Percentiles rank a stretch among this genome's conserved stretches.
phyloP scores from a whole-genome alignment of 2,113 vertebrate species.

The Apeltes quadracus region DNA sequence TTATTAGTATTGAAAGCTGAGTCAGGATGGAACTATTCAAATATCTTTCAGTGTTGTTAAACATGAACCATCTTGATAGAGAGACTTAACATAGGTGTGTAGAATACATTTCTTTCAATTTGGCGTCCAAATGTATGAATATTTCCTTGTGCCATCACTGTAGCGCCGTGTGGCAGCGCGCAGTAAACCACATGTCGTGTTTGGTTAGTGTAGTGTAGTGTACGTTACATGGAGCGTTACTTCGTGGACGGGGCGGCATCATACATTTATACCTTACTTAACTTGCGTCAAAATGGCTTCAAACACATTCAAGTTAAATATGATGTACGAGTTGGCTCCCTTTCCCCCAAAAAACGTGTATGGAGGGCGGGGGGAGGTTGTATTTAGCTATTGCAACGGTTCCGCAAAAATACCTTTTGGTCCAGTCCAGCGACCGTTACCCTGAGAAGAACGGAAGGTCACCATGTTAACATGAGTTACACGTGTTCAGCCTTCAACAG shows the following conservation, averaged over 20 bases:
- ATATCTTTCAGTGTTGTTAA: neutral
- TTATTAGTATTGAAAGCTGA: neutral
- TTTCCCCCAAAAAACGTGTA: neutral
- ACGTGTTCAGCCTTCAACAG: neutral
- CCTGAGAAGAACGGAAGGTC: neutral
- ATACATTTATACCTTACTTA: too few relatives aligned
- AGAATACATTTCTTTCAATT: too few relatives aligned
- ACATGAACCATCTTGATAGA: neutral
- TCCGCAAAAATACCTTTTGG: neutral
- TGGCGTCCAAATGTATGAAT: neutral
- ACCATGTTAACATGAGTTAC: too few relatives aligned
- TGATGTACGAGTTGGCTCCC: neutral
- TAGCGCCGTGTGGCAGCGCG: neutral
- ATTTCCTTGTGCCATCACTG: neutral
- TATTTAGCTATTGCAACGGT: neutral
- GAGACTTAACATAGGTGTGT: neutral
- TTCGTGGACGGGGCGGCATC: neutral
- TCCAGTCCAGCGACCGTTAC: neutral
- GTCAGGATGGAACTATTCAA: neutral
- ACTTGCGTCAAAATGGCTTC: neutral
- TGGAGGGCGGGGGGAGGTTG: neutral
- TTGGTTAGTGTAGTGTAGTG: neutral
- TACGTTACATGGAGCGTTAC: neutral
- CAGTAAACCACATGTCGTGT: neutral
- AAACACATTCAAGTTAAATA: neutral